Evolutionary conservation across 2,888 invertebrate species (phyloP), one percentile per base, ranked within the genome.

Genomic region (Leucophenga montana): DNA sequence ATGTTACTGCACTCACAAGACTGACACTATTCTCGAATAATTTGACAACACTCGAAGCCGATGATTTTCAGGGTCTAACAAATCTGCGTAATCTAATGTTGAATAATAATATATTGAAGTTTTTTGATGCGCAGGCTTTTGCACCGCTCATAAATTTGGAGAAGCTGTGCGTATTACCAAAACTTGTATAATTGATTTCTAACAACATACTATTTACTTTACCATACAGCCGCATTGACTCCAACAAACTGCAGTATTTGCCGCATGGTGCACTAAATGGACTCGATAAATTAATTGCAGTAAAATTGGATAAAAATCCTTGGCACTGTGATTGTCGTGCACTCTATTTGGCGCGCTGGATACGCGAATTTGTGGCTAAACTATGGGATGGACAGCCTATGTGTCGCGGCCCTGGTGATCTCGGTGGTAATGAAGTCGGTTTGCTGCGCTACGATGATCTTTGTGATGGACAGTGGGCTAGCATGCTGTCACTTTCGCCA

Each of bases 391-490:
- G 90, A 4, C 89, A 89, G 50, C 90, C 90, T 0, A 89, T 90
- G 78, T 91, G 91, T 71, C 87, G 90, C 0, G 91, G 90, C 0
- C 91, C 91, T 0, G 90, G 90, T 0, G 89, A 90, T 75, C 85
- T 91, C 13, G 90, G 90, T 27, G 91, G 91, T 0, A 87, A 88
- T 66, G 88, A 88, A 61, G 89, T 91, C 39, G 89, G 90, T 27
- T 85, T 89, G 56, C 85, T 91, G 80, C 89, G 90, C 16, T 93
- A 93, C 75, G 91, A 92, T 77, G 92, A 92, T 77, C 90, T 94
- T 8, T 94, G 94, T 81, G 92, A 92, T 71, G 93, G 93, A 0
- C 93, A 93, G 77, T 94, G 93, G 93, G 92, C 93, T 27, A 93
- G 93, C 76, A 92, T 93, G 92, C 86, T 91, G 66, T 89, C 89